Evolutionary conservation across 1,140 invertebrate species (phyloP).

Genomic region (Potamilus streckersoni): DNA sequence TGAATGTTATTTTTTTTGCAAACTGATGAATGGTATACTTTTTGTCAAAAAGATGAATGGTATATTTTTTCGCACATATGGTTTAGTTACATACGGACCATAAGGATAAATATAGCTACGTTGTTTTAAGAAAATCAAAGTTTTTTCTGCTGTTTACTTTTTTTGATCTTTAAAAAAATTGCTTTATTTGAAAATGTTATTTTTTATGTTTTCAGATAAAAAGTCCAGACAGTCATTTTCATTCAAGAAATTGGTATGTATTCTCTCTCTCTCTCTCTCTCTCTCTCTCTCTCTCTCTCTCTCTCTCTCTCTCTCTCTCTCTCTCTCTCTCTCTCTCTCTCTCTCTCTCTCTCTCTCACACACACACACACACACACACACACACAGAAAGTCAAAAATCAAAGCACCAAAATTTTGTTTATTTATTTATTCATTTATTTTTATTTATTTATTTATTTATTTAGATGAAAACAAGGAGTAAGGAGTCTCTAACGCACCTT

Average conservation of each 20-base stretch:
- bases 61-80: background rate
- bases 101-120: background rate
- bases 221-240: conserved; percentile 74
- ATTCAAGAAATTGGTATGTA: conserved; percentile 68
- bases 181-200: background rate
- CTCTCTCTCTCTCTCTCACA: no score
- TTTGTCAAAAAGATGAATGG: background rate
- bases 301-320: no score
- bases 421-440: conserved; percentile 43
- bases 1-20: no score
- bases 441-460: background rate
- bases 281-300: background rate
- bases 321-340: no score
- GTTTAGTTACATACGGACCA: background rate
- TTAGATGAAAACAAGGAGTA: conserved; percentile 73
- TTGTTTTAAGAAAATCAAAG: background rate
- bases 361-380: no score
- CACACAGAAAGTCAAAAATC: no score
- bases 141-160: background rate
- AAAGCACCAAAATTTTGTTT: no score
- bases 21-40: no score
- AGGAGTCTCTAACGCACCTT: conserved; percentile 70
- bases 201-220: conserved; percentile 55
- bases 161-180: background rate
- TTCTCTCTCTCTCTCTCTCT: background rate